A percentile compares a stretch with the other conserved stretches of the same genome.
These are phyloP conservation scores for Aquatica leii DNA, from an alignment of 2,888 invertebrate species.

Conservation along the genomic window DNA sequence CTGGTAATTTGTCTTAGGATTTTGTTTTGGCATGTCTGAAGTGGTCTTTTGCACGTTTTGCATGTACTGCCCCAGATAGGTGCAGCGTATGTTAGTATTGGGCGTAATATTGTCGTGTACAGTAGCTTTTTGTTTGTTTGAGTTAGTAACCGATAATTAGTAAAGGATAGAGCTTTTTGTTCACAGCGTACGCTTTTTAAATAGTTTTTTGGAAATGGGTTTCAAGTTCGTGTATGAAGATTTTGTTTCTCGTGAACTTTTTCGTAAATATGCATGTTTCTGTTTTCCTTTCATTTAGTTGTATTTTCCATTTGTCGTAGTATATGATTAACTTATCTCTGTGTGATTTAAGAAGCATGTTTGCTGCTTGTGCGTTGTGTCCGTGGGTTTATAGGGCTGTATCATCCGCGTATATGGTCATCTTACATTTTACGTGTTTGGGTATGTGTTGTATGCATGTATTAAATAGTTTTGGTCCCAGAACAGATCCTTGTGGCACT, in stretches of 20 bases:
- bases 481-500: slow-evolving; percentile 33
- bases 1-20: slow-evolving; percentile 1
- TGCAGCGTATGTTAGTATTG: slow-evolving; percentile 43
- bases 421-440: slow-evolving; percentile 15
- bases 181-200: slow-evolving; percentile 18
- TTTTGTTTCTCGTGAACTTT: slow-evolving; percentile 16
- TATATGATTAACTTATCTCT: slow-evolving; percentile 17
- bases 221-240: slow-evolving; percentile 28
- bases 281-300: slow-evolving; percentile 35
- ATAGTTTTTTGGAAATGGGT: slow-evolving; percentile 28
- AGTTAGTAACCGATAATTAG: slow-evolving; percentile 17
- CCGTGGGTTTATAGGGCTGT: slow-evolving; percentile 42
- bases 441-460: slow-evolving; percentile 38
- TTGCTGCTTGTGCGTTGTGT: slow-evolving; percentile 34
- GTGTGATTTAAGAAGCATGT: slow-evolving; percentile 38
- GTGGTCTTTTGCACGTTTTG: slow-evolving; percentile 14
- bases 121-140: slow-evolving; percentile 37
- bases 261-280: slow-evolving; percentile 25
- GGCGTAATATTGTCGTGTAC: slow-evolving; percentile 42
- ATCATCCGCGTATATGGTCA: slow-evolving; percentile 42
- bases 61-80: slow-evolving; percentile 43
- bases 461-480: slow-evolving; percentile 36
- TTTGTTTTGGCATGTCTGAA: slow-evolving; percentile 42
- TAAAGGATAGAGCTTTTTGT: slow-evolving; percentile 28
- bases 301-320: slow-evolving; percentile 35